Percentiles rank a stretch among this genome's conserved stretches.
Conservation (phyloP, 2,113 vertebrate genomes). For the Aptenodytes patagonicus region DNA sequence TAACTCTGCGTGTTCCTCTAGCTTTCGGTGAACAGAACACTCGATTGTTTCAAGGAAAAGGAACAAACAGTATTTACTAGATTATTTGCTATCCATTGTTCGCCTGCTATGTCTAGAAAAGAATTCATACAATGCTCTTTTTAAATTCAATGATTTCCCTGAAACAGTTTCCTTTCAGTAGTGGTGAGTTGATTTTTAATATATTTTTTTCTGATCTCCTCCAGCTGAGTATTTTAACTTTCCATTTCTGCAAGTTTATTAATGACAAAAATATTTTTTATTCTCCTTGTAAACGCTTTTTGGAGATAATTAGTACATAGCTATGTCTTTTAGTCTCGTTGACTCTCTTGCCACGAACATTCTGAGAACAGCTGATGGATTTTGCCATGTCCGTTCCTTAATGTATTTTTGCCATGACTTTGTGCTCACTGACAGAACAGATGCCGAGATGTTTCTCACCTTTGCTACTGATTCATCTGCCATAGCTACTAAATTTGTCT, state of each 20-base stretch:
- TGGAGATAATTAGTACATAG: neutral
- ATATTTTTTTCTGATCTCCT: neutral
- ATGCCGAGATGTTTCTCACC: slow-evolving; percentile 4
- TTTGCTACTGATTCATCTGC: neutral
- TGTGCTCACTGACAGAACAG: neutral
- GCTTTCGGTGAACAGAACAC: neutral
- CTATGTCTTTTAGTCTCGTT: neutral
- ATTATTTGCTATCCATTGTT: neutral
- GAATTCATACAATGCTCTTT: neutral
- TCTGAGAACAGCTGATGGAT: neutral
- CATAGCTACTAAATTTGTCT: neutral
- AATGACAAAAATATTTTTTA: neutral
- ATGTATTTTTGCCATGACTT: neutral
- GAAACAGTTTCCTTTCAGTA: neutral
- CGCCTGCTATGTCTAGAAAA: neutral
- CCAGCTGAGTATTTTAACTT: neutral
- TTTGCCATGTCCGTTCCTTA: neutral
- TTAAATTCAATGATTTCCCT: neutral
- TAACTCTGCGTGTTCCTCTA: neutral
- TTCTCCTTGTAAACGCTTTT: neutral
- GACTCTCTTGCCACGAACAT: neutral
- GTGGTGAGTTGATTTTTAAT: neutral
- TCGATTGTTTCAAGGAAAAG: neutral
- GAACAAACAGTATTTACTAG: neutral
- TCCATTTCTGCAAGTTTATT: neutral